Conservation (phyloP, 2,797 vertebrate species). For the Gallinago solitaria region DNA sequence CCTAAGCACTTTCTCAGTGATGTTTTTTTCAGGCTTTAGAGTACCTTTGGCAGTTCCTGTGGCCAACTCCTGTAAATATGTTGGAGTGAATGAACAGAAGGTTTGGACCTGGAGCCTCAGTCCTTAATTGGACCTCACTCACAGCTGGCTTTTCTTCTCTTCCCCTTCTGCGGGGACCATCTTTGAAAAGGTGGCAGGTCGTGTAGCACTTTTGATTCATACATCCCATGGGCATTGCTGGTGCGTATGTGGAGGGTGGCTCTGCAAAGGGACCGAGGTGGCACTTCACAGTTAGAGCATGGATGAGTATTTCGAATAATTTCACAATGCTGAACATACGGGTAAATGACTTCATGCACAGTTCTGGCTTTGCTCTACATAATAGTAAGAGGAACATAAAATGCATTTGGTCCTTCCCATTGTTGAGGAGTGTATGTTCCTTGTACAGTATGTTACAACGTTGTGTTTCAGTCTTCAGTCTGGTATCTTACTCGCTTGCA, state of each 20-base stretch:
- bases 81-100: not conserved
- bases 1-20: not conserved
- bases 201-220: not conserved
- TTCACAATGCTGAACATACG: not conserved
- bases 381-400: not conserved
- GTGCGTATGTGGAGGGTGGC: not conserved
- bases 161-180: not conserved
- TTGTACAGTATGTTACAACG: not conserved
- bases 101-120: not conserved
- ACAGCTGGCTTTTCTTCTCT: not conserved
- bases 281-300: not conserved
- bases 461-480: not conserved
- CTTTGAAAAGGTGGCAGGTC: not conserved
- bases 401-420: not conserved
- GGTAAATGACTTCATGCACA: not conserved
- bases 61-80: not conserved
- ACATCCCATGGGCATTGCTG: not conserved
- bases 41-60: not conserved
- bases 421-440: not conserved
- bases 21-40: conserved; percentile 14
- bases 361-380: not conserved
- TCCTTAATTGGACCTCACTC: not conserved
- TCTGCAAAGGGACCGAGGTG: not conserved
- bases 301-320: not conserved
- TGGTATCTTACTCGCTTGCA: not conserved